These are phyloP conservation scores for Hirtodrosophila trivittata DNA, from an alignment of 2,888 invertebrate species.

Conservation along the genomic window DNA sequence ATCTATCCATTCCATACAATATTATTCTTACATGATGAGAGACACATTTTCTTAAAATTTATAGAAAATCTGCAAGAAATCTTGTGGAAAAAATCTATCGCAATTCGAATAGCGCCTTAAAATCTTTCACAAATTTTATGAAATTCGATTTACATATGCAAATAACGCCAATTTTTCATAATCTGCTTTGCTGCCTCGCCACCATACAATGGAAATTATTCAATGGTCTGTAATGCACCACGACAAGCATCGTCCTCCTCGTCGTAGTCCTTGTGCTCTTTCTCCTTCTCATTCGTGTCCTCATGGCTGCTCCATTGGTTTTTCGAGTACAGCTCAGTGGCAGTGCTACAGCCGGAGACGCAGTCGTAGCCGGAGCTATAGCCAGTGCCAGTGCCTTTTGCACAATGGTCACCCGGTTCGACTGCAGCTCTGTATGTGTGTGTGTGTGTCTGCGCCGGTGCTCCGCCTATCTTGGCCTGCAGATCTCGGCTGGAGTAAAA, in stretches of 20 bases:
- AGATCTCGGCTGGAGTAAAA: conserved; percentile 58
- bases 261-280: background rate
- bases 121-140: conserved; percentile 80
- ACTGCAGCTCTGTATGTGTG: conserved; percentile 53
- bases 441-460: conserved; percentile 31
- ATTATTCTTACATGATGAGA: background rate
- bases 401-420: conserved; percentile 68
- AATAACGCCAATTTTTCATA: conserved; percentile 83
- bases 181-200: conserved; percentile 71
- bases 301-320: conserved; percentile 68
- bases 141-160: conserved; percentile 83
- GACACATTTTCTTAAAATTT: conserved; percentile 15
- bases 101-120: conserved; percentile 55
- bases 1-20: background rate
- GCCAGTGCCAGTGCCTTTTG: conserved; percentile 25
- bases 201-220: conserved; percentile 81
- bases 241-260: conserved; percentile 38
- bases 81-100: conserved; percentile 49
- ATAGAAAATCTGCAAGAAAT: conserved; percentile 15
- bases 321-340: conserved; percentile 55
- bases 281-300: conserved; percentile 13
- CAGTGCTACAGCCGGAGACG: background rate
- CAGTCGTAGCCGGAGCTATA: conserved; percentile 4
- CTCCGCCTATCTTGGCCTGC: conserved; percentile 44
- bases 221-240: conserved; percentile 80